A percentile compares a stretch with the other conserved stretches of the same genome.
phyloP scores from a whole-genome alignment of 2,888 invertebrate species.

The Amphiduros pacificus region DNA sequence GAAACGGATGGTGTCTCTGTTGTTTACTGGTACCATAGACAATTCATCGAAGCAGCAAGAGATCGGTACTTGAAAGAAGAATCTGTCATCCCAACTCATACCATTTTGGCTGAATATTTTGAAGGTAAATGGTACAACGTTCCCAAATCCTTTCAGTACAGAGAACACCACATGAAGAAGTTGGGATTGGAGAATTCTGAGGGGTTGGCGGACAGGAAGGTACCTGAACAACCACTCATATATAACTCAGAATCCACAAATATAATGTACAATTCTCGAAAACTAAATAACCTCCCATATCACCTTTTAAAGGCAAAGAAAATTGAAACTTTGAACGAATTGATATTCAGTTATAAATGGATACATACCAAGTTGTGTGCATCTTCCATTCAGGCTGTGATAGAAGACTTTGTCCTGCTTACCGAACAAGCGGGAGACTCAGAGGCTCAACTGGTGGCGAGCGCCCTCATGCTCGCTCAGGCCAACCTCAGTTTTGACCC shows the following conservation, averaged over 20 bases:
- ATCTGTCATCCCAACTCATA: slow-evolving; percentile 27
- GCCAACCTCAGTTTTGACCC: slow-evolving; percentile 74
- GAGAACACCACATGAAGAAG: slow-evolving; percentile 25
- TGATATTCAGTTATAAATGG: slow-evolving; percentile 95
- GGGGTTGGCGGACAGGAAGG: slow-evolving; percentile 36
- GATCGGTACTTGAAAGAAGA: slow-evolving; percentile 1
- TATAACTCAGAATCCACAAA: slow-evolving; percentile 26
- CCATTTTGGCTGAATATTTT: slow-evolving; percentile 44
- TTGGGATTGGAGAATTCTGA: slow-evolving; percentile 28
- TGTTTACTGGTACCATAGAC: slow-evolving; percentile 27
- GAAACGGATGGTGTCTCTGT: slow-evolving; percentile 25
- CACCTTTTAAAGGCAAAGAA: slow-evolving; percentile 34
- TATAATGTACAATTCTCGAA: slow-evolving; percentile 36
- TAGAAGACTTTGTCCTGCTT: slow-evolving; percentile 74
- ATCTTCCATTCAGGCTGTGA: slow-evolving; percentile 89
- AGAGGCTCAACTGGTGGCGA: not conserved
- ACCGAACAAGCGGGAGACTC: slow-evolving; percentile 73
- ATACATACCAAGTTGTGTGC: slow-evolving; percentile 89
- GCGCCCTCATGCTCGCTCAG: not conserved
- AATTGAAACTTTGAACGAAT: slow-evolving; percentile 87
- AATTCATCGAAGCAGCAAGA: slow-evolving; percentile 25
- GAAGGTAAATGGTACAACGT: slow-evolving; percentile 39
- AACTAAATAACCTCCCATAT: slow-evolving; percentile 45
- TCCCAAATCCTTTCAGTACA: slow-evolving; percentile 42
- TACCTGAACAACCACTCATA: slow-evolving; percentile 41